Conservation (phyloP, 2,797 vertebrate genomes). For the Enteromius fasciolatus region DNA sequence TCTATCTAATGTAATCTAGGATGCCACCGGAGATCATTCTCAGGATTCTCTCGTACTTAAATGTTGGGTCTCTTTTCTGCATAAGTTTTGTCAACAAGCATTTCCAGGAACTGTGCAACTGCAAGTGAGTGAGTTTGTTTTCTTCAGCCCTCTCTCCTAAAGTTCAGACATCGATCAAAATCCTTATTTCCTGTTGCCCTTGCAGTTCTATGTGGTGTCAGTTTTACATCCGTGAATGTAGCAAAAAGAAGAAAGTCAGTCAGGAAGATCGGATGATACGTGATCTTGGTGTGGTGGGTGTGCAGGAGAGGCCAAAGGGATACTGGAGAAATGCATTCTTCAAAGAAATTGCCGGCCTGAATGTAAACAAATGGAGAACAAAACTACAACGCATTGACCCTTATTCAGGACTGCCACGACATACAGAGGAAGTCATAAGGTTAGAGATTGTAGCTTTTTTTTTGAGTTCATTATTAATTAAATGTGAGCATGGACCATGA, state of each 20-base stretch:
- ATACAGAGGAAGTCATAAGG: slow-evolving; percentile 79
- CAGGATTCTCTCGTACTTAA: slow-evolving; percentile 87
- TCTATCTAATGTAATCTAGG: slow-evolving; percentile 66
- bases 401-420: slow-evolving; percentile 81
- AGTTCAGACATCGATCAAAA: neutral
- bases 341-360: slow-evolving; percentile 68
- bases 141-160: neutral
- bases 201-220: slow-evolving; percentile 83
- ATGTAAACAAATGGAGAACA: slow-evolving; percentile 71
- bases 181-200: neutral
- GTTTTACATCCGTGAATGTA: slow-evolving; percentile 72
- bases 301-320: slow-evolving; percentile 70
- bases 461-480: neutral
- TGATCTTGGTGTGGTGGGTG: slow-evolving; percentile 55
- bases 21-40: slow-evolving; percentile 84
- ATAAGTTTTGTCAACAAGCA: slow-evolving; percentile 79
- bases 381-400: slow-evolving; percentile 74
- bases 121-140: slow-evolving; percentile 81
- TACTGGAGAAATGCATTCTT: slow-evolving; percentile 87
- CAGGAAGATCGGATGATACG: slow-evolving; percentile 54
- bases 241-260: slow-evolving; percentile 65
- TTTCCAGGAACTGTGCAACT: slow-evolving; percentile 81
- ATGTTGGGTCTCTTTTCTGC: slow-evolving; percentile 79
- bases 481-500: neutral
- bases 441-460: slow-evolving; percentile 48